These are phyloP conservation scores for Oncopeltus fasciatus DNA, from an alignment of 1,140 invertebrate species.

Conservation along the genomic window DNA sequence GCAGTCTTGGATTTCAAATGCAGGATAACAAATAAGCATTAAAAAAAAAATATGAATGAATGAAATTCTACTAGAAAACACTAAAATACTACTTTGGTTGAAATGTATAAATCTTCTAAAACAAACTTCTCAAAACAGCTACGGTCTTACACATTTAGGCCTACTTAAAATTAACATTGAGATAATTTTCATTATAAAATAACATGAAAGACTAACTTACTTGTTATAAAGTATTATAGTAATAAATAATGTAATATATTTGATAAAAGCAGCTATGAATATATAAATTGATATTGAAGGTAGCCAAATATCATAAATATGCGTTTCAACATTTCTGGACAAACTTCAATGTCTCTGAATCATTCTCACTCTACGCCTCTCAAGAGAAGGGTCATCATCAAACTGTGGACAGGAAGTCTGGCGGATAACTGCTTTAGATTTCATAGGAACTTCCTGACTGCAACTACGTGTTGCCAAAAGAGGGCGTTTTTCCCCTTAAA, in stretches of 20 bases:
- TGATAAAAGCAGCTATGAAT: background rate
- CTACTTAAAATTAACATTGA: no score
- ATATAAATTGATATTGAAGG: no score
- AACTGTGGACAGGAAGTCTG: background rate
- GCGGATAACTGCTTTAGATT: background rate
- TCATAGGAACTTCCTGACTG: background rate
- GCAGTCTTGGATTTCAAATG: no score
- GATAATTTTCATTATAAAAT: no score
- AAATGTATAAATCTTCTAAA: no score
- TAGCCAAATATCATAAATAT: background rate
- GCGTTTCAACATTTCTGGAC: background rate
- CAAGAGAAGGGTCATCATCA: background rate
- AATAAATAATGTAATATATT: background rate
- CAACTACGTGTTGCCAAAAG: background rate
- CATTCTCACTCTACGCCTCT: background rate
- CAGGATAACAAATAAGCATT: no score
- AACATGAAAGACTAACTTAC: background rate
- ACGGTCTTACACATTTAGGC: no score
- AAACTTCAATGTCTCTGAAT: background rate
- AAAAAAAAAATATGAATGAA: no score
- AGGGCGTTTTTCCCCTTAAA: background rate
- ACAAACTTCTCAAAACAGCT: no score
- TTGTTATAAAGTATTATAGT: background rate
- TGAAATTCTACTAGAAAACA: no score
- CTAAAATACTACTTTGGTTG: no score